Evolutionary conservation across 2,797 vertebrate genomes (phyloP), one percentile per base, ranked within the genome.

Genomic region (Heliangelus exortis): DNA sequence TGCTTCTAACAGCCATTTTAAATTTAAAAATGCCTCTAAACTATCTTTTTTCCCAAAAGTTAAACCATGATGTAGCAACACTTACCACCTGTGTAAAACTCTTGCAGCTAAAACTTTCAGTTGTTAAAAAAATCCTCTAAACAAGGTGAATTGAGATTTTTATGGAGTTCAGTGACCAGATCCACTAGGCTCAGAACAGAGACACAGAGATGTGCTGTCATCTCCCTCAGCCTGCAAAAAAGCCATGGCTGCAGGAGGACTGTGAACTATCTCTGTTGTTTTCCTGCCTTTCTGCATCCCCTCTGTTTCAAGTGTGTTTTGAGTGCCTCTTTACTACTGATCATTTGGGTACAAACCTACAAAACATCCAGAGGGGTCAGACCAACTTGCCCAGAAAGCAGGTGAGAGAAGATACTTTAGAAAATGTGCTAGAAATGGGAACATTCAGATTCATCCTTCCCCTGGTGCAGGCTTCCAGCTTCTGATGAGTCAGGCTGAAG

Each of bases 331-430:
- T 77, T 63, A 14, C 34, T 21, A 33, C 86, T 74, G 75, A 96
- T 93, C 71, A 26, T 91, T 92, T 90, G 72, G 74, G 75, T 76
- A 79, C 74, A 79, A 79, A 95, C 48, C 78, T 78, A 61, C 55
- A 82, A 86, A 95, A 79, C 55, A 62, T 76, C 84, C 89, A 90
- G 63, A 3, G 1, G 67, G 80, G 77, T 93, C 96, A 94, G 81
- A 55, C 39, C 69, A 50, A 72, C 68, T 78, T 8, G 5, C 59
- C 77, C 74, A 89, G 90, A 95, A 91, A 86, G 89, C 33, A 31
- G 3, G 59, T 1, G 2, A 67, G 75, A 95, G 81, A 81, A 96
- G 87, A 87, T 77, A 87, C 91, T 93, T 66, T 59, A 63, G 89
- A 75, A 95, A 85, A 79, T 3, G 4, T 48, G 55, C 36, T 63